Evolutionary conservation across 2,113 vertebrate species (phyloP).

Genomic region (Aphyosemion australe): DNA sequence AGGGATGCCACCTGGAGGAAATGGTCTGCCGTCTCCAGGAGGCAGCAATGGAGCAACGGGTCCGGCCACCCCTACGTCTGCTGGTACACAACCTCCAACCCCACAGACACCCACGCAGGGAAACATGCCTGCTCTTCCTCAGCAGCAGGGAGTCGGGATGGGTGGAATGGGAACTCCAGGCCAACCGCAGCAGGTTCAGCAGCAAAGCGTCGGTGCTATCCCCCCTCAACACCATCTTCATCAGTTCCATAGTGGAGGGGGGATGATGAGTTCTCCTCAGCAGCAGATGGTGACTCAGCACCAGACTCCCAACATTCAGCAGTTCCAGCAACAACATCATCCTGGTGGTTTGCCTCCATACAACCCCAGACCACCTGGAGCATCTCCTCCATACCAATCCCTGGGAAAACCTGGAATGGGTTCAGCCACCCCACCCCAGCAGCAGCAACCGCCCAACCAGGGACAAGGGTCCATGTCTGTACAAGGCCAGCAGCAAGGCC

Average conservation of each 20-base stretch:
- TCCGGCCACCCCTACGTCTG: slow-evolving; percentile 89
- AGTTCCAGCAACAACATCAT: slow-evolving; percentile 68
- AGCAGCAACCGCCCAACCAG: slow-evolving; percentile 79
- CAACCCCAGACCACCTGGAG: slow-evolving; percentile 86
- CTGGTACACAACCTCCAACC: slow-evolving; percentile 87
- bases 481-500: slow-evolving; percentile 79
- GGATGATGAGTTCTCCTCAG: slow-evolving; percentile 77
- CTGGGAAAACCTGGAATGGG: slow-evolving; percentile 92
- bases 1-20: slow-evolving; percentile 75
- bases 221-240: slow-evolving; percentile 72
- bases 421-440: slow-evolving; percentile 84
- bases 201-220: slow-evolving; percentile 66
- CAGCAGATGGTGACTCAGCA: slow-evolving; percentile 80
- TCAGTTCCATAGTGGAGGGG: slow-evolving; percentile 72
- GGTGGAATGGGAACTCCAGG: slow-evolving; percentile 52
- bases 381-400: slow-evolving; percentile 85
- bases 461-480: slow-evolving; percentile 66
- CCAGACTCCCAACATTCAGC: slow-evolving; percentile 82
- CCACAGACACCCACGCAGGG: slow-evolving; percentile 87
- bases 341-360: slow-evolving; percentile 78
- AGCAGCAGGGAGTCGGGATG: slow-evolving; percentile 67
- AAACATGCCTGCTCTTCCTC: slow-evolving; percentile 65
- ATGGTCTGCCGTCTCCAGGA: slow-evolving; percentile 74
- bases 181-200: slow-evolving; percentile 68
- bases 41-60: slow-evolving; percentile 76